phyloP scores from a whole-genome alignment of 2,888 invertebrate genomes.

The Lacanobia wlatinum region DNA sequence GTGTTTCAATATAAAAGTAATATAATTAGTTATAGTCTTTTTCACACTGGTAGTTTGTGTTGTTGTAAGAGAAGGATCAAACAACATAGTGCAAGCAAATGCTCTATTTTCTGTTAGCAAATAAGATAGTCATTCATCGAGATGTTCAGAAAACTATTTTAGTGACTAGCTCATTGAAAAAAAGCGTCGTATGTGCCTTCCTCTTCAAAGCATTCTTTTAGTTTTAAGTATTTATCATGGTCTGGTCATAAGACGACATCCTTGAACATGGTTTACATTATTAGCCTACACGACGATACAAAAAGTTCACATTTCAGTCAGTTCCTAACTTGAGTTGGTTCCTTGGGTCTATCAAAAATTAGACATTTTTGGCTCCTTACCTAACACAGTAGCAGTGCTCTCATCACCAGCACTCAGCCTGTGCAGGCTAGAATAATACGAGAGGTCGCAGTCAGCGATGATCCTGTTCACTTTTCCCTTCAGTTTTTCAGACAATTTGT shows the following conservation, averaged over 20 bases:
- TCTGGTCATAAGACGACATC: too few relatives aligned
- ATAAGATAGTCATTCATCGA: too few relatives aligned
- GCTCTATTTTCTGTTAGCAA: too few relatives aligned
- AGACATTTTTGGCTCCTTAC: slow-evolving; percentile 67
- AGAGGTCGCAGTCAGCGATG: slow-evolving; percentile 84
- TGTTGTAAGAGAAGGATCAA: too few relatives aligned
- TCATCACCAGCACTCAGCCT: slow-evolving; percentile 84
- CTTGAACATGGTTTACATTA: not conserved
- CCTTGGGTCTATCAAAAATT: not conserved
- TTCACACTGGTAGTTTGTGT: too few relatives aligned
- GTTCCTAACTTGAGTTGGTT: not conserved
- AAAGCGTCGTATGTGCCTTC: too few relatives aligned
- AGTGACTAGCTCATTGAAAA: too few relatives aligned
- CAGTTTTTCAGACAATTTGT: slow-evolving; percentile 76
- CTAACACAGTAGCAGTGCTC: slow-evolving; percentile 83
- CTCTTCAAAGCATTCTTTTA: not conserved
- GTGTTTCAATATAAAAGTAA: too few relatives aligned
- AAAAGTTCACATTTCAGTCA: too few relatives aligned
- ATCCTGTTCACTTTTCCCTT: slow-evolving; percentile 84
- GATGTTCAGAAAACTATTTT: too few relatives aligned
- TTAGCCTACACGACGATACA: not conserved
- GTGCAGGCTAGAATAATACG: slow-evolving; percentile 84
- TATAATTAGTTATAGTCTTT: too few relatives aligned
- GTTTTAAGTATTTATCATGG: not conserved
- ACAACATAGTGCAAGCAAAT: too few relatives aligned